Evolutionary conservation across 1,140 invertebrate genomes (phyloP), one percentile per base, ranked within the genome.

Genomic region (Eulimnadia texana): DNA sequence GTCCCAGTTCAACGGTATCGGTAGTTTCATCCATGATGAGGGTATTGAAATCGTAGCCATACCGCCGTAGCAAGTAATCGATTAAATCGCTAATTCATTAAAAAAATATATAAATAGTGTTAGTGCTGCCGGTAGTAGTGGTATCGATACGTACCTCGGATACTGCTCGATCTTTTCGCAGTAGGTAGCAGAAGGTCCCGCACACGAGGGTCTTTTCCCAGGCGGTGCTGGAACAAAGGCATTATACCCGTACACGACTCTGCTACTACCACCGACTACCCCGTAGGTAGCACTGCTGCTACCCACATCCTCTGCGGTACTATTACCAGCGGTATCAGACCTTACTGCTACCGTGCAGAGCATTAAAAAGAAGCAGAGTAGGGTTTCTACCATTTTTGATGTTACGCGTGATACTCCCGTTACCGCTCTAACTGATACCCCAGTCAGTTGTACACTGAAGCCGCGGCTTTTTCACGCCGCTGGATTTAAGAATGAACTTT

Each of bases 151-250:
- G 82, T 79, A 90, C 88, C 80, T 81, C 61, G 88, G 88, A 74
- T 92, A 90, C 64, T 84, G 80, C 20, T 88, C 85, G 16, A 83
- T 78, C 57, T 83, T 78, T 70, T 89, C 81, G 71, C 88, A 92
- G 71, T 83, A 92, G 0, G 88, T 92, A 66, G 82, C 76, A 27
- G 87, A 86, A 1, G 85, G 83, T 69, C 82, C 79, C 2, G 88
- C 88, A 71, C 88, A 91, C 50, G 76, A 74, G 22, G 88, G 88
- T 11, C 83, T 82, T 58, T 83, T 79, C 19, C 88, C 88, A 1
- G 85, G 85, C 13, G 85, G 84, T 27, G 87, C 84, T 1, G 88
- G 88, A 24, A 88, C 73, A 71, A 81, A 90, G 13, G 55, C 33
- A 16, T 42, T 42, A 16, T 42, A 42, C 33, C 33, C 33, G 33